These are phyloP conservation scores for Aviceda subcristata DNA, from an alignment of 2,113 vertebrate genomes.

Conservation along the genomic window DNA sequence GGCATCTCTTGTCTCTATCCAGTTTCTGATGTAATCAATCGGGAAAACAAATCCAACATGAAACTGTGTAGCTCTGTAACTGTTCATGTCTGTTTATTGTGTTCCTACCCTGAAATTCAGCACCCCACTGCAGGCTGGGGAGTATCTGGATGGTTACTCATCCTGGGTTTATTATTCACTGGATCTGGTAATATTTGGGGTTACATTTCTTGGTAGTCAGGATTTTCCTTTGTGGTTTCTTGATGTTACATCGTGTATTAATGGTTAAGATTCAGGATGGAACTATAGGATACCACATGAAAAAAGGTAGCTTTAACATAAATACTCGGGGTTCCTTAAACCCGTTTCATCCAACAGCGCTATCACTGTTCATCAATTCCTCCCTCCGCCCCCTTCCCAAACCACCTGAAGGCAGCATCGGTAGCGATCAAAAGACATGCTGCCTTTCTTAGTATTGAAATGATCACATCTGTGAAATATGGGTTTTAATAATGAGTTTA, in stretches of 20 bases:
- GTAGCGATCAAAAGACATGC: constrained; percentile 10
- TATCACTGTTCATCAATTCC: constrained; percentile 7
- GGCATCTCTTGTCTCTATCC: background rate
- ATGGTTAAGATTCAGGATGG: background rate
- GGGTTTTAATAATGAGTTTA: constrained; percentile 12
- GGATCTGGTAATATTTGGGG: background rate
- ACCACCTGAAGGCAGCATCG: constrained; percentile 1
- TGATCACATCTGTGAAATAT: constrained; percentile 8
- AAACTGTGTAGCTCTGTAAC: background rate
- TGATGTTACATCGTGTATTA: background rate
- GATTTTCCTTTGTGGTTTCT: constrained; percentile 34
- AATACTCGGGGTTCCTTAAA: background rate
- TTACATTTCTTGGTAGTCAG: constrained; percentile 9
- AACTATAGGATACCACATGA: constrained; percentile 19
- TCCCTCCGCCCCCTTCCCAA: background rate
- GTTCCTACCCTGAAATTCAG: background rate
- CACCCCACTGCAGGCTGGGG: background rate
- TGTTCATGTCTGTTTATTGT: background rate
- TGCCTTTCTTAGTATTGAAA: background rate
- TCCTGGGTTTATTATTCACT: background rate
- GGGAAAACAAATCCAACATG: background rate
- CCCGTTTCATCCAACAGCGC: background rate
- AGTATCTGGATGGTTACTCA: background rate
- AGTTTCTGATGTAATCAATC: background rate
- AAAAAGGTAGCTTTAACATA: background rate